Base-by-base conservation (phyloP, 1,140 invertebrate genomes). In the Triops cancriformis region DNA sequence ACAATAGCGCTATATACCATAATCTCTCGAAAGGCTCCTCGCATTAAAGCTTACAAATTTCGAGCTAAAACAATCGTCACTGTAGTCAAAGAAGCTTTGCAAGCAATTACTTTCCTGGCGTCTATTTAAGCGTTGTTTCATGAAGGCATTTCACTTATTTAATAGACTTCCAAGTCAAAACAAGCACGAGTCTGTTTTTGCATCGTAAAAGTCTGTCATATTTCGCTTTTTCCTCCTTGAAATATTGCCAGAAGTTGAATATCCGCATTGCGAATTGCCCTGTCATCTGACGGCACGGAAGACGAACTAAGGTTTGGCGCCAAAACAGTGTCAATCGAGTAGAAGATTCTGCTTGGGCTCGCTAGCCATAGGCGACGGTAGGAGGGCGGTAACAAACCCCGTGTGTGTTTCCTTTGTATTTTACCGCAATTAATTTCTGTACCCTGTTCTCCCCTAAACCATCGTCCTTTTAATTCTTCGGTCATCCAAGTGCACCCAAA, bases 351-450 rank as follows among this genome's bases (percentile, higher is more conserved):
- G 51, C 51, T 64, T 64, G 51, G 51, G 51, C 51, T 64, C 6
- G 51, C 51, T 64, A 64, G 51, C 51, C 51, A 64, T 64, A 64
- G n/a, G 51, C 51, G 51, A 64, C 51, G 51, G 51, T 64, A 64
- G 51, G 51, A 64, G 51, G 51, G 51, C 51, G 51, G 51, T 64
- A 64, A 64, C 51, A 64, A 64, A 64, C 51, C 51, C 23, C 51
- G 43, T 2, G 51, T 64, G 51, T 37, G 31, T 64, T 23, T 64
- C 23, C 14, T 64, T 64, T 64, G 14, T 23, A 11, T n/a, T n/a
- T n/a, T n/a, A 64, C 23, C 51, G 51, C 51, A 64, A 64, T 64
- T 64, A 64, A 64, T 64, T 37, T 7, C 7, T 6, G 51, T 64
- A 18, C 14, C 51, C 31, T 37, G 2, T 4, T 64, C 18, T 5